Base-by-base conservation (phyloP, 1,140 invertebrate species). In the Sesamia nonagrioides region DNA sequence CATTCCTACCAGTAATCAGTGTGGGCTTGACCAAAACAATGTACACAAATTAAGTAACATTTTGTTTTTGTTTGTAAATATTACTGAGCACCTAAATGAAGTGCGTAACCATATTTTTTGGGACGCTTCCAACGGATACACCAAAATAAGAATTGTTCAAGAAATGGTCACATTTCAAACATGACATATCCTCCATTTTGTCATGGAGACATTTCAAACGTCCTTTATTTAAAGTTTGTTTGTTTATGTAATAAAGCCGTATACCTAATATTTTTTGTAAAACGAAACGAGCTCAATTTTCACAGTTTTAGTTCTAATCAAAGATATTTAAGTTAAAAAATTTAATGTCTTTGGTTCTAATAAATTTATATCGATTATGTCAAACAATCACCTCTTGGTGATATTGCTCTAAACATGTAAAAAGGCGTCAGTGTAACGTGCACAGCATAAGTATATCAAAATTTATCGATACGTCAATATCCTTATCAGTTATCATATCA, bases 111-210 rank as follows among this genome's bases (percentile, higher is more conserved):
- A 58, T 35, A 54, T n/a, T 54, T 58, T 81, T 82, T 86, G 84
- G 84, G 81, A 63, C 52, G 18, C 48, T 11, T 82, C 84, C 84
- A 86, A 78, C 78, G 80, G 82, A 81, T 79, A 77, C 75, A 80
- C 61, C 18, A 54, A 86, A 86, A 83, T 86, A 85, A 82, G 37
- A 50, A 15, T 63, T 50, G 27, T 63, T 18, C 40, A 42, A 27
- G 35, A 17, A 77, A 54, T 40, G 33, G 48, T 17, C 6, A 42
- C 35, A 27, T n/a, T n/a, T n/a, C n/a, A n/a, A n/a, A n/a, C n/a
- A n/a, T n/a, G n/a, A n/a, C n/a, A n/a, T n/a, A n/a, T n/a, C n/a
- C n/a, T n/a, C n/a, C n/a, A n/a, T n/a, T n/a, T n/a, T n/a, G n/a
- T n/a, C n/a, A 2, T n/a, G 0, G 45, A 5, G 45, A 8, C 6